Evolutionary conservation across 2,888 invertebrate genomes (phyloP).

Genomic region (Hirtodrosophila alboralis): DNA sequence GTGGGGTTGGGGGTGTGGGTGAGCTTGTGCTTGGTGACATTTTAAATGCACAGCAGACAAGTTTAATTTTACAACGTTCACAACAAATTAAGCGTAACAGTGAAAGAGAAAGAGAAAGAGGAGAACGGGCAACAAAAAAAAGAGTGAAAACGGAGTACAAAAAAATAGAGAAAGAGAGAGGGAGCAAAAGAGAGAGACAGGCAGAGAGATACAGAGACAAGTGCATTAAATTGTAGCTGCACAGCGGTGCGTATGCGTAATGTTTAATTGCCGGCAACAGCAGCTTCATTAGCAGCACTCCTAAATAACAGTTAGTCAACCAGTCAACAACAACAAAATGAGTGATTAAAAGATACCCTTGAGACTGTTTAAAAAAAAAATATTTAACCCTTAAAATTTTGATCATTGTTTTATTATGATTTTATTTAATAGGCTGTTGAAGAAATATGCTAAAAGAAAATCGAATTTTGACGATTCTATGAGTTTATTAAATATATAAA

Average conservation of each 20-base stretch:
- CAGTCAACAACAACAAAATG: conserved; percentile 23
- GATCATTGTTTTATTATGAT: too few species aligned
- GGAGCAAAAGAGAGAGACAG: conserved; percentile 1
- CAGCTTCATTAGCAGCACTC: conserved; percentile 73
- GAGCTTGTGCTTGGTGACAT: conserved; percentile 67
- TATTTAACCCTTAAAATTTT: too few species aligned
- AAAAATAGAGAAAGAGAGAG: conserved; percentile 1
- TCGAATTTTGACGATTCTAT: too few species aligned
- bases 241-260: conserved; percentile 64
- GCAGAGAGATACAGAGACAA: conserved; percentile 33
- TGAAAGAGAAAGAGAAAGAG: not conserved
- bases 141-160: conserved; percentile 3
- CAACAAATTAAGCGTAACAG: conserved; percentile 75
- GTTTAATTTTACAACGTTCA: conserved; percentile 75
- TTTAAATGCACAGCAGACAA: conserved; percentile 78
- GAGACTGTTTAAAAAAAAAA: too few species aligned
- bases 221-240: conserved; percentile 69
- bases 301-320: conserved; percentile 64
- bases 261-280: conserved; percentile 75
- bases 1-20: conserved; percentile 2
- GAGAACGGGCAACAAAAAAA: too few species aligned
- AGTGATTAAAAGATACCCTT: too few species aligned
- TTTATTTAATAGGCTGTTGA: too few species aligned
- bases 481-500: too few species aligned
- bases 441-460: too few species aligned